Conservation (phyloP, 2,888 invertebrate genomes). For the Eristalis arbustorum region DNA sequence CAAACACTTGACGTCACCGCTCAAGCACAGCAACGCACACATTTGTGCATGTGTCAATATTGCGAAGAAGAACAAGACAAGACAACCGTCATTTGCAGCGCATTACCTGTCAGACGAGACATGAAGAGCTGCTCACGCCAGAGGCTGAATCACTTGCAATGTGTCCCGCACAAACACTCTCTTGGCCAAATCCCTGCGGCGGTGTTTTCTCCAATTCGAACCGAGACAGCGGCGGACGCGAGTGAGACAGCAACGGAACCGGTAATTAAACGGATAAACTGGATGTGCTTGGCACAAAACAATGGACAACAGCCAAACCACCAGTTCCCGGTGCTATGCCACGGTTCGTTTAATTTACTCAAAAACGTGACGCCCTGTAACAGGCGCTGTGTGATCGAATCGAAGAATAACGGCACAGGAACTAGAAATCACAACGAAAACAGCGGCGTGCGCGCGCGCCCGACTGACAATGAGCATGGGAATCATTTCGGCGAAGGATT, state of each 20-base stretch:
- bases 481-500: conserved; percentile 25
- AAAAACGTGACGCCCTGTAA: conserved; percentile 56
- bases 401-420: conserved; percentile 26
- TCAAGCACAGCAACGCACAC: neutral
- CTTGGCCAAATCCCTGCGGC: conserved; percentile 25
- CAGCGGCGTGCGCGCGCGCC: conserved; percentile 1
- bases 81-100: conserved; percentile 39
- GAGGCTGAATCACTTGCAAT: conserved; percentile 22
- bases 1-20: neutral
- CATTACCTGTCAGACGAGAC: conserved; percentile 34
- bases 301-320: conserved; percentile 15
- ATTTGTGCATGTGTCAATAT: conserved; percentile 14
- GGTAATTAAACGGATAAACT: conserved; percentile 51
- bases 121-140: conserved; percentile 10
- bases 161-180: conserved; percentile 28
- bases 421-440: conserved; percentile 55
- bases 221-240: neutral
- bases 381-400: conserved; percentile 27
- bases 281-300: conserved; percentile 34
- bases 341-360: conserved; percentile 41
- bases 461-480: conserved; percentile 37
- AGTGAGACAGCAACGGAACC: conserved; percentile 4
- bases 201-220: conserved; percentile 11
- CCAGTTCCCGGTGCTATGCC: no score
- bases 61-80: conserved; percentile 31